Base-by-base conservation (phyloP, 64 coral and sea anemone genomes). In the Anthopleura sola region DNA sequence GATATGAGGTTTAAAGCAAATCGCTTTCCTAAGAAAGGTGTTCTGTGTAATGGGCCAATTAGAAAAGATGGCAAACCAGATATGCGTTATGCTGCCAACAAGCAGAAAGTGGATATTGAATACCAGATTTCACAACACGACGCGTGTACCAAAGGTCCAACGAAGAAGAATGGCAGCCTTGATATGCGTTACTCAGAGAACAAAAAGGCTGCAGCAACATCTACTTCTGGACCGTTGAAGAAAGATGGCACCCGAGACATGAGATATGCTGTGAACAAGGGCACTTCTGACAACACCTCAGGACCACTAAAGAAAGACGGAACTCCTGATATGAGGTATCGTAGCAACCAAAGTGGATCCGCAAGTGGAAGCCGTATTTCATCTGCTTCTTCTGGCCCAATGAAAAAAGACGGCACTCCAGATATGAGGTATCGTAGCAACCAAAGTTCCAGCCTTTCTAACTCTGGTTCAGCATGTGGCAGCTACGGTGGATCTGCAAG, bases 1-100 rank as follows among this genome's bases (percentile, higher is more conserved):
- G 87, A 89, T 18, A 83, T 39, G 78, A 47, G 87, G 9, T 89
- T 89, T n/a, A 89, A 89, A 68, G 79, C 82, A 33, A 89, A 83
- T 71, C 29, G 29, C 28, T 51, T 55, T 56, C 38, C 85, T 32
- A 34, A 1, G 10, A n/a, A 71, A 71, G 66, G 29, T 14, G 15
- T 71, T 71, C 15, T 71, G 26, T 71, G 66, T 34, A 71, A 20
- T 34, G 66, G 38, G 8, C 85, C 85, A 51, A 20, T 44, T 17
- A 87, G 79, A 37, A 87, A 87, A 60, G 36, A 87, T 55, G 86
- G 86, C 16, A 24, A 33, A 20, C 86, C 86, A n/a, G 86, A 87
- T 36, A 80, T 47, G 75, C 75, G 86, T 6, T 62, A 38, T 48
- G 47, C n/a, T 6, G 75, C 58, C 32, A 87, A 87, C 36, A 87